A percentile compares a stretch with the other conserved stretches of the same genome.
Evolutionary conservation across 2,113 vertebrate species (phyloP).

Genomic region (Peromyscus leucopus): DNA sequence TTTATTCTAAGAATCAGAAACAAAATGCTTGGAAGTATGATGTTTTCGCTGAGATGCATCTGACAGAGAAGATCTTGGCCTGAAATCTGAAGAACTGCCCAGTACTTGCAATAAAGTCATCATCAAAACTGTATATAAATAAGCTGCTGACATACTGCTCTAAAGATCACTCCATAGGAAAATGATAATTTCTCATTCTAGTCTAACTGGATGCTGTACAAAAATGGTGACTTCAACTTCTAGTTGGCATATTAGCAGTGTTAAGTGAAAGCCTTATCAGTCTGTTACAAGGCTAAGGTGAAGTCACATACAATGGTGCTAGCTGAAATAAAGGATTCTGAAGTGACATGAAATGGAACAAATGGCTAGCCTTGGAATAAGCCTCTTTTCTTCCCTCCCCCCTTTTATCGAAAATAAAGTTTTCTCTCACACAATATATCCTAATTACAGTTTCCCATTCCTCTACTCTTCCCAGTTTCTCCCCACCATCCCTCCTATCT

Average conservation of each 20-base stretch:
- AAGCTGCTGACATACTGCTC: not conserved
- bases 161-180: not conserved
- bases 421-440: not conserved
- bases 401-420: not conserved
- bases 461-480: not conserved
- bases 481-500: not conserved
- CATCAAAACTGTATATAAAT: not conserved
- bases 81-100: constrained; percentile 15
- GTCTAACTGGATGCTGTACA: not conserved
- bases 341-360: constrained; percentile 37
- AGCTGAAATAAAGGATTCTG: constrained; percentile 23
- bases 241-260: not conserved
- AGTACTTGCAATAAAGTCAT: not conserved
- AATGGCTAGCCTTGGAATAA: not conserved
- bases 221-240: constrained; percentile 8
- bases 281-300: not conserved
- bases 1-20: not conserved
- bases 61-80: not conserved
- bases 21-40: not conserved
- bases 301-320: not conserved
- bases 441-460: not conserved
- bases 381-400: not conserved
- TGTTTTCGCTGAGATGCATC: not conserved
- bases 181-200: constrained; percentile 5
- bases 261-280: not conserved